These are phyloP conservation scores for Bryconaethiops microstoma DNA, from an alignment of 2,797 vertebrate species.

Conservation along the genomic window DNA sequence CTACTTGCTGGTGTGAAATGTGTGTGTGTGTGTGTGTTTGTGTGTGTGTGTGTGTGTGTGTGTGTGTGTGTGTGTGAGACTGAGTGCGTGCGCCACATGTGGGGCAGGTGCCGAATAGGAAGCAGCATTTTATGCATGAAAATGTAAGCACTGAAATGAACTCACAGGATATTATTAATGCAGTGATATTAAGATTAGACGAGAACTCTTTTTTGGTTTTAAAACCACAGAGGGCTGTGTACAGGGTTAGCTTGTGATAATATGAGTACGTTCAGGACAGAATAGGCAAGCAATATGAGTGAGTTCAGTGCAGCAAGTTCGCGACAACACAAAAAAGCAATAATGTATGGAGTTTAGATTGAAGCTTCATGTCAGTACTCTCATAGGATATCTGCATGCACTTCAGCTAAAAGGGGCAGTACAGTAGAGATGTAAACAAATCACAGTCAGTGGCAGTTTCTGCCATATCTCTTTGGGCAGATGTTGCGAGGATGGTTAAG, in stretches of 20 bases:
- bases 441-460: not conserved
- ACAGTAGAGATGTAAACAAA: not conserved
- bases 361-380: not conserved
- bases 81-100: not conserved
- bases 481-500: too few relatives aligned
- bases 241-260: not conserved
- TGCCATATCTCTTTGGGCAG: too few relatives aligned
- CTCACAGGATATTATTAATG: slow-evolving; percentile 38
- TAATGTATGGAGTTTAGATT: not conserved
- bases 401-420: not conserved
- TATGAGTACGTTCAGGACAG: not conserved
- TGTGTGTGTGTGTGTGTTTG: slow-evolving; percentile 13
- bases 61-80: not conserved
- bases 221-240: not conserved
- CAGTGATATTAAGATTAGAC: not conserved
- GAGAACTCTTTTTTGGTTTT: not conserved
- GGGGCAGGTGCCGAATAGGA: not conserved
- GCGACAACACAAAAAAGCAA: not conserved
- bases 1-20: slow-evolving; percentile 53
- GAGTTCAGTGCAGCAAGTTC: not conserved
- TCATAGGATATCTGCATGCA: not conserved
- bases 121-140: slow-evolving; percentile 25
- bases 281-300: not conserved
- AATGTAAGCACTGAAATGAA: slow-evolving; percentile 33
- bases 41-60: slow-evolving; percentile 12